Base-by-base conservation (phyloP, 2,888 invertebrate genomes). In the Rhyacophila evoluta region DNA sequence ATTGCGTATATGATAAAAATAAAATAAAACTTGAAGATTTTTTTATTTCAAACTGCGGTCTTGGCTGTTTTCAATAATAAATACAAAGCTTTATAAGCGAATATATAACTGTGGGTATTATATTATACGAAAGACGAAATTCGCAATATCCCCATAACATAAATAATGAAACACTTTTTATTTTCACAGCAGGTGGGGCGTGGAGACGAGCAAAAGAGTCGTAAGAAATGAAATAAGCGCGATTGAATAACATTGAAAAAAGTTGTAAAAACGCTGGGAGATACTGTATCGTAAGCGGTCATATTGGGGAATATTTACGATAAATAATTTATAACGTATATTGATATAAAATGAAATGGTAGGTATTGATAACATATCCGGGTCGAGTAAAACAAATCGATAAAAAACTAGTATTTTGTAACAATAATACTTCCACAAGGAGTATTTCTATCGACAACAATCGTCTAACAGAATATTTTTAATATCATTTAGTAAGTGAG, bases 131-230 rank as follows among this genome's bases (percentile, higher is more conserved):
- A 11, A 10, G 19, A 69, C 12, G 69, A 33, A 69, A 69, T 69
- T 33, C 69, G 28, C 28, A 28, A n/a, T 33, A 69, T 33, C 29
- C 28, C 69, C 27, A 69, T 69, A 69, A 69, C 69, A 69, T 69
- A 33, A 69, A 69, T 69, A 69, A 69, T 69, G 29, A 69, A 69
- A 69, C n/a, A n/a, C 69, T 33, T 69, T 55, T 69, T 69, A 69
- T 69, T 29, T 69, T 25, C 69, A 69, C 69, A 28, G 69, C 69
- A 69, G 69, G 69, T 69, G 15, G 33, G 28, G 12, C 28, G 28
- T 2, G 29, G 29, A 15, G 19, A 12, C 55, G 15, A 69, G 33
- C 12, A 69, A 33, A 28, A 29, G 15, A 11, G 8, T 25, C 69
- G 12, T n/a, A 33, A 15, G 15, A 11, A 69, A 29, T 29, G 19